These are phyloP conservation scores for Laticauda colubrina DNA, from an alignment of 2,113 vertebrate species.

Conservation along the genomic window DNA sequence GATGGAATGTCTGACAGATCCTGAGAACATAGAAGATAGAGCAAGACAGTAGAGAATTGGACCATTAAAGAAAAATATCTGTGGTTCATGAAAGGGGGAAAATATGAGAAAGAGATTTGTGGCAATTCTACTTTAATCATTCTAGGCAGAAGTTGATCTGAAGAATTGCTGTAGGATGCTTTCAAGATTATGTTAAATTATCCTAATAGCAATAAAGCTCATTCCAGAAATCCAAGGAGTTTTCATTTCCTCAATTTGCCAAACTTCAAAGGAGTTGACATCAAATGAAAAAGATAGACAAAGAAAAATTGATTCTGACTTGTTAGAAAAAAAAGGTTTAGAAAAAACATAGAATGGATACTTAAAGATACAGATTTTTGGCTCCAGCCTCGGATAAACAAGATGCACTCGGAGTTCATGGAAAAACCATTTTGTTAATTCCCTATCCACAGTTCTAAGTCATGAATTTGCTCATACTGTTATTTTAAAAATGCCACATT, in stretches of 20 bases:
- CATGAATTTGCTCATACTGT: neutral
- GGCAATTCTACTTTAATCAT: neutral
- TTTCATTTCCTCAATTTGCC: neutral
- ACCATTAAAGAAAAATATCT: neutral
- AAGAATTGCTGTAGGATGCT: neutral
- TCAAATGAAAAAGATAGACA: neutral
- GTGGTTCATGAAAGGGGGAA: neutral
- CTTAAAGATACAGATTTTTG: neutral
- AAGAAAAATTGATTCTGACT: neutral
- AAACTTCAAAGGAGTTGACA: neutral
- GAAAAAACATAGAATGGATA: neutral
- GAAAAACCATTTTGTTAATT: neutral
- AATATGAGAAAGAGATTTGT: neutral
- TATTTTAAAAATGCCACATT: neutral
- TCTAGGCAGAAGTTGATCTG: neutral
- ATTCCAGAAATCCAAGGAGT: neutral
- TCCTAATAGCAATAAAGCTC: neutral
- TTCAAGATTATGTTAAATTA: neutral
- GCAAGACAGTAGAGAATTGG: neutral
- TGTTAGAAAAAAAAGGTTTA: neutral
- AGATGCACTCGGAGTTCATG: neutral
- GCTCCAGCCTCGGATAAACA: neutral
- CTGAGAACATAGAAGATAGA: neutral
- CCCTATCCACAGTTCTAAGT: neutral
- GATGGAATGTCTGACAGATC: neutral